These are phyloP conservation scores for Microtus ochrogaster DNA, from an alignment of 2,113 vertebrate species.

Conservation along the genomic window DNA sequence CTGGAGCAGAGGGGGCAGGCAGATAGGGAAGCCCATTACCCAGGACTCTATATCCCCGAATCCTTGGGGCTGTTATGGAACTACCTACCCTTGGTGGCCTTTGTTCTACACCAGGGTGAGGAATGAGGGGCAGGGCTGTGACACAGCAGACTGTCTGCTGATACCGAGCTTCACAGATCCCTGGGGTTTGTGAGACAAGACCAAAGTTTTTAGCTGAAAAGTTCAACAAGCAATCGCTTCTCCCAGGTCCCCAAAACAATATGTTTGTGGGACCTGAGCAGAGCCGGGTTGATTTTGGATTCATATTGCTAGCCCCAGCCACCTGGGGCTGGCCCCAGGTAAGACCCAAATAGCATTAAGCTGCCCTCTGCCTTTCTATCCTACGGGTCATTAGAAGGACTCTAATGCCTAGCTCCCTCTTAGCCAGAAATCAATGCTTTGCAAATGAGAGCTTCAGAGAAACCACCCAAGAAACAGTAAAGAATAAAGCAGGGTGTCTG, in stretches of 20 bases:
- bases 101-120: background rate
- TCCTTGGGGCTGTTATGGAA: background rate
- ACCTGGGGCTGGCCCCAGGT: background rate
- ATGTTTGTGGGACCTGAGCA: background rate
- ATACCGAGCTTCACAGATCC: background rate
- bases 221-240: background rate
- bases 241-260: background rate
- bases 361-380: background rate
- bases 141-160: fast-evolving
- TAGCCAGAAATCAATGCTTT: slow-evolving; percentile 30
- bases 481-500: slow-evolving; percentile 73
- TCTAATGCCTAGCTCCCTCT: slow-evolving; percentile 12
- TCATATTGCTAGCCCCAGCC: background rate
- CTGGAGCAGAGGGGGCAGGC: too few relatives aligned
- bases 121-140: background rate
- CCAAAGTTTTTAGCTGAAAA: background rate
- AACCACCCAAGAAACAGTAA: slow-evolving; percentile 56
- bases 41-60: background rate
- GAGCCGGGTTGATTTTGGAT: background rate
- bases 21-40: background rate
- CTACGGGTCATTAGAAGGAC: background rate
- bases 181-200: background rate
- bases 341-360: background rate
- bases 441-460: slow-evolving; percentile 48
- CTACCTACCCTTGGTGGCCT: background rate